Evolutionary conservation across 2,113 vertebrate species (phyloP), one percentile per base, ranked within the genome.

Genomic region (Holacanthus passer): DNA sequence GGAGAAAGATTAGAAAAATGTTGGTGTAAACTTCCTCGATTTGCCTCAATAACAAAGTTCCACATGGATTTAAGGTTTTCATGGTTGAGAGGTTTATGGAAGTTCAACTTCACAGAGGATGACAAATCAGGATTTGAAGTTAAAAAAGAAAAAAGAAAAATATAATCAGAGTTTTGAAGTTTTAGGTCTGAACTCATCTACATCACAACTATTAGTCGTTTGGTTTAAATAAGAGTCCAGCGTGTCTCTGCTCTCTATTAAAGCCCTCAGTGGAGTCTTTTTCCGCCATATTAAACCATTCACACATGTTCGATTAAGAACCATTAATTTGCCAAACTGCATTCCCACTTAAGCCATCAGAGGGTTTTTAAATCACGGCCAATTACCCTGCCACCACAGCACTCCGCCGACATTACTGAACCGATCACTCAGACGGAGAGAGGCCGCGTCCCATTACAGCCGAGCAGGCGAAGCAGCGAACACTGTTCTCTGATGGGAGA

Each of bases 311-410:
- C 75, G 77, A 89, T 89, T 92, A 89, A 89, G 82, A 80, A 82
- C 82, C 87, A 85, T 90, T 91, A 64, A 87, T 92, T 92, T 88
- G 75, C 72, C 78, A 74, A 91, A 89, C 74, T 70, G 77, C 64
- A 79, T 85, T 90, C 79, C 82, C 81, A 88, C 87, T 92, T 82
- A 79, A 87, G 84, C 89, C 85, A 80, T 91, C 82, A 77, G 88
- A 91, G 89, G 65, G 60, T 85, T 91, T 90, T 91, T 91, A 91
- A 92, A 92, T 93, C 91, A 92, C 64, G 75, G 86, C 80, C 91
- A 92, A 92, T 91, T 91, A 92, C 81, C 45, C 86, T 73, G 87
- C 88, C 83, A 79, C 84, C 91, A 56, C 80, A 81, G 86, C 88
- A 72, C 86, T 89, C 85, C 81, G 83, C 74, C 81, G 62, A 70